A percentile compares a stretch with the other conserved stretches of the same genome.
Conservation (phyloP, 2,113 vertebrate species). For the Fregata magnificens region DNA sequence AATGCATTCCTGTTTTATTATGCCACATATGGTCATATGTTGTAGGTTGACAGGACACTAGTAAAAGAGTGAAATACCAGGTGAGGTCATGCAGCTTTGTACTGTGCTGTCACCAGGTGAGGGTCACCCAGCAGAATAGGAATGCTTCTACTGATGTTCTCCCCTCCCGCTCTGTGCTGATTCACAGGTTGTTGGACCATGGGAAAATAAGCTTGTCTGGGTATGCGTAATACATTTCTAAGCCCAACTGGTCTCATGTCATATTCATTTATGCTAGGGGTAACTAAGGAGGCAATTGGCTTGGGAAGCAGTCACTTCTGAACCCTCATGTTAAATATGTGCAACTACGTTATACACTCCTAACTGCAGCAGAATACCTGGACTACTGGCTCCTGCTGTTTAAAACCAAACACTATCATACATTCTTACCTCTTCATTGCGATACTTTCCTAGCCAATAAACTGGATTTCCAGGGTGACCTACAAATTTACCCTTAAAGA, state of each 20-base stretch:
- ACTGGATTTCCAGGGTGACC: slow-evolving; percentile 87
- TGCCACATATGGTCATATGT: background rate
- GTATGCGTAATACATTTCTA: background rate
- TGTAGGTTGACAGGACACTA: background rate
- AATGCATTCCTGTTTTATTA: background rate
- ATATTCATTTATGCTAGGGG: background rate
- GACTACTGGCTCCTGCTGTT: background rate
- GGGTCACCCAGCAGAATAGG: background rate
- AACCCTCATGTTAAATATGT: background rate
- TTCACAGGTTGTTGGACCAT: background rate
- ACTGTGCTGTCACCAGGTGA: background rate
- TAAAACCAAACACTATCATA: background rate
- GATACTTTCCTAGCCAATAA: slow-evolving; percentile 87
- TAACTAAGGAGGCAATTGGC: background rate
- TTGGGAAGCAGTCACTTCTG: background rate
- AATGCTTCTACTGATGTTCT: background rate
- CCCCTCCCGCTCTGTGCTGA: background rate
- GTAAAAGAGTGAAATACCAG: background rate
- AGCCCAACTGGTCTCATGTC: background rate
- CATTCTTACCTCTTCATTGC: slow-evolving; percentile 88
- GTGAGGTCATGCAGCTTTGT: background rate
- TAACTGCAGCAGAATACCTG: background rate
- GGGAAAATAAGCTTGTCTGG: background rate
- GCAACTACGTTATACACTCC: background rate
- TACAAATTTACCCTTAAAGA: slow-evolving; percentile 92